phyloP scores from a whole-genome alignment of 2,797 vertebrate species.

The Danio kyathit region DNA sequence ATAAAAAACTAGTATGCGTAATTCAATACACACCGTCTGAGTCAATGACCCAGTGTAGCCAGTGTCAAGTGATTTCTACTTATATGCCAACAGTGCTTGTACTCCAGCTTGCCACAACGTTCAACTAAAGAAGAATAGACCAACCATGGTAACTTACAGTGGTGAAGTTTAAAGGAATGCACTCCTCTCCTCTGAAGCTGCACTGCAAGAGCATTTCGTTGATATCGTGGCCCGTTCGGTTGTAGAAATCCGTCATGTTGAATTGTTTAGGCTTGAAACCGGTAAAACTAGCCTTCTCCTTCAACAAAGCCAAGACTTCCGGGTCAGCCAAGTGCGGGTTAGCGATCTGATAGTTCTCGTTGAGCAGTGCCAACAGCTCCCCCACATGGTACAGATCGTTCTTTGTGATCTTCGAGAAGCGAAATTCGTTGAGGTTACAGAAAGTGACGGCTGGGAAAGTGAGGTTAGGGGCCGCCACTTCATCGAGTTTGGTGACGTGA shows the following conservation, averaged over 20 bases:
- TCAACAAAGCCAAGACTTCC: conserved; percentile 83
- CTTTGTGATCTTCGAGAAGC: conserved; percentile 88
- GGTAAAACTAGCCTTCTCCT: conserved; percentile 88
- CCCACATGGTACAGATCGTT: conserved; percentile 91
- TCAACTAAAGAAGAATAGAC: conserved; percentile 38
- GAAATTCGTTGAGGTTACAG: conserved; percentile 92
- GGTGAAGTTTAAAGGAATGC: conserved; percentile 84
- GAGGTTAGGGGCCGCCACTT: conserved; percentile 85
- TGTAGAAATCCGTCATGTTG: conserved; percentile 93
- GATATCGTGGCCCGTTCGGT: conserved; percentile 90
- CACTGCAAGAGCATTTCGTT: conserved; percentile 89
- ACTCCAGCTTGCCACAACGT: background rate
- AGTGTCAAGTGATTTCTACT: background rate
- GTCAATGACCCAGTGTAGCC: background rate
- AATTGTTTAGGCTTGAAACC: conserved; percentile 90
- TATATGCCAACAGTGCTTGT: background rate
- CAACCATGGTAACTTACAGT: conserved; percentile 80
- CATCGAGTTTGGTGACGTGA: conserved; percentile 85
- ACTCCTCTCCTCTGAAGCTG: conserved; percentile 85
- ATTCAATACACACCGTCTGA: conserved; percentile 12
- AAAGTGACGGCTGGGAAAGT: conserved; percentile 89
- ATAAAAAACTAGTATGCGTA: background rate
- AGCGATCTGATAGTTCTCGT: conserved; percentile 86
- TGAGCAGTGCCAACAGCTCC: conserved; percentile 86
- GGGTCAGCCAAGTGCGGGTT: conserved; percentile 87